Conservation (phyloP, 2,797 vertebrate genomes). For the Enoplosus armatus region DNA sequence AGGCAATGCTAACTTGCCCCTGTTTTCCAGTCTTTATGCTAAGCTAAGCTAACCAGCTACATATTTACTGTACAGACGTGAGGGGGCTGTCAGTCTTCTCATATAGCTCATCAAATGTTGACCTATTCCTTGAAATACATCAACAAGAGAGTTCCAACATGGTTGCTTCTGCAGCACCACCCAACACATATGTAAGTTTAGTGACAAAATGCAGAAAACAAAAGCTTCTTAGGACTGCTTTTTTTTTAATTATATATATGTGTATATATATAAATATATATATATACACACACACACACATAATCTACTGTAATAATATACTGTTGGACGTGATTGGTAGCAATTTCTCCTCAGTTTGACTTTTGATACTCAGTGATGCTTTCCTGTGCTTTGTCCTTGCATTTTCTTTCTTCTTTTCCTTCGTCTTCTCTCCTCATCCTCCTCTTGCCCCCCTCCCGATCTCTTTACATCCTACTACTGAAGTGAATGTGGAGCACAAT, state of each 20-base stretch:
- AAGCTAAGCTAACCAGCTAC: not conserved
- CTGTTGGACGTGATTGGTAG: not conserved
- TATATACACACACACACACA: too few species aligned
- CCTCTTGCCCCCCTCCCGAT: slow-evolving; percentile 10
- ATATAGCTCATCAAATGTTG: not conserved
- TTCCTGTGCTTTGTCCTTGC: not conserved
- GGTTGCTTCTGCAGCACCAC: not conserved
- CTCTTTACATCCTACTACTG: slow-evolving; percentile 54
- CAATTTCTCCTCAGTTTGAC: not conserved
- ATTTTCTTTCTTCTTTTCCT: slow-evolving; percentile 3
- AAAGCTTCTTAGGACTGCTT: not conserved
- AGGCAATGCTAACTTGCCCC: too few species aligned
- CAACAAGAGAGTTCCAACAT: not conserved
- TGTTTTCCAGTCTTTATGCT: not conserved
- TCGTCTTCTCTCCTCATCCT: not conserved
- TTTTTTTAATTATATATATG: too few species aligned
- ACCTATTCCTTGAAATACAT: not conserved
- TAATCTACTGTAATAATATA: not conserved
- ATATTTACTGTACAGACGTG: not conserved
- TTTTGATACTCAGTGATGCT: not conserved
- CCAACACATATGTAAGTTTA: not conserved
- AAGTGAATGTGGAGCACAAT: slow-evolving; percentile 63
- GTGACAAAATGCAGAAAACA: not conserved
- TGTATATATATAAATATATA: too few species aligned
- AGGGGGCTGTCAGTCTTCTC: not conserved